Evolutionary conservation across 2,888 invertebrate species (phyloP), one percentile per base, ranked within the genome.

Genomic region (Flexamia atlantica): DNA sequence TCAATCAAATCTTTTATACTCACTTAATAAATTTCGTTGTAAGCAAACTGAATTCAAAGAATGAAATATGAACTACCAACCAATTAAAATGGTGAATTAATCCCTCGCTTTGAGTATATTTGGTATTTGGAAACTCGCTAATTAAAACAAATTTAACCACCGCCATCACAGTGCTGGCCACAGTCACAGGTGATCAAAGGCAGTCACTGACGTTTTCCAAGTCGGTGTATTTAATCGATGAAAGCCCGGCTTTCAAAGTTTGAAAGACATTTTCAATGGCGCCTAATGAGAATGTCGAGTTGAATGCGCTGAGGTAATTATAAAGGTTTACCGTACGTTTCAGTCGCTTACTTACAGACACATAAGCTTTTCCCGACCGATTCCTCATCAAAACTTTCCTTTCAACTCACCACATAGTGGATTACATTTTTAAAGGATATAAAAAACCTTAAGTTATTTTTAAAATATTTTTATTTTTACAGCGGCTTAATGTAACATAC

Each of bases 81-180:
- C 46, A 46, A 46, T 46, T 46, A 46, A 9, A 14, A 17, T 14
- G 2, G 2, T 46, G 2, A 46, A 46, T 10, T 4, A 46, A 46
- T 12, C 14, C 46, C 46, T 46, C 12, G 7, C 46, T 46, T 46
- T 46, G 46, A 46, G 46, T 9, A 2, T 46, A 17, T 9, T 46
- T 36, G 7, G 14, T 46, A 17, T 46, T 46, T 12, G 46, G 12
- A 46, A 46, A 4, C 17, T 46, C 46, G 46, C 46, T 64, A 64
- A 64, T 64, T 64, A 64, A 64, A 64, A 64, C 64, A 64, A 64
- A 64, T 64, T 64, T 28, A 64, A 64, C 10, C 64, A 64, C 64
- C 64, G 64, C 64, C 64, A 64, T 23, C 5, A 28, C 57, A n/a
- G n/a, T n/a, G n/a, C n/a, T 40, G 40, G 40, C 12, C 14, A 60